Base-by-base conservation (phyloP, 1,140 invertebrate species). In the Ceratina calcarata region DNA sequence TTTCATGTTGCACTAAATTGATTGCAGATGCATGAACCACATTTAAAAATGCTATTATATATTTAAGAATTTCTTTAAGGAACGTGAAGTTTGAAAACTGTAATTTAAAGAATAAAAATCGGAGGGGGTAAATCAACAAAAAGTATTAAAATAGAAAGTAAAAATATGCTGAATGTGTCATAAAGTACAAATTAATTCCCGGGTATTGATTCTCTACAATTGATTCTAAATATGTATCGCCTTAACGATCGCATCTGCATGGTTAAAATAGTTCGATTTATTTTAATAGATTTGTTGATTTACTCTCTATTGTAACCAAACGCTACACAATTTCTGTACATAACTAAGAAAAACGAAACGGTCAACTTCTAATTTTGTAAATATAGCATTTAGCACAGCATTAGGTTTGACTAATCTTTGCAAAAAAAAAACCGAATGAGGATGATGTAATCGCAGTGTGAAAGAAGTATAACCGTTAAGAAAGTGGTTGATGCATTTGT, bases 401-500 rank as follows among this genome's bases (percentile, higher is more conserved):
- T 82, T 82, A 85, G 58, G 60, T 81, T 79, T 78, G 80, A 58
- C 20, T 62, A 22, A 49, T 73, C 66, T 60, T 22, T 60, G 16
- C 18, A 58, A 32, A 57, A 18, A 18, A 70, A 27, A 32, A 32
- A 32, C 22, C 37, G 16, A 75, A 67, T 51, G 24, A 76, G 49
- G 49, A 16, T 20, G 49, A 67, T 24, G 51, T 57, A 32, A 24
- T 22, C 55, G 58, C 64, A 75, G 16, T 66, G 62, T 76, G 76
- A 57, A 78, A 72, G 64, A 70, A 62, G n/a, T 20, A 58, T 78
- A 73, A 78, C 22, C 62, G 69, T 71, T 60, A 79, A 45, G 49
- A 72, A 81, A 70, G 73, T 78, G 86, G 80, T 70, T 86, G 74
- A 80, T 88, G 87, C 85, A 81, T 88, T 74, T 81, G 72, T 80